A percentile compares a stretch with the other conserved stretches of the same genome.
These are phyloP conservation scores for Nemotelus nigrinus DNA, from an alignment of 2,888 invertebrate genomes.

Conservation along the genomic window DNA sequence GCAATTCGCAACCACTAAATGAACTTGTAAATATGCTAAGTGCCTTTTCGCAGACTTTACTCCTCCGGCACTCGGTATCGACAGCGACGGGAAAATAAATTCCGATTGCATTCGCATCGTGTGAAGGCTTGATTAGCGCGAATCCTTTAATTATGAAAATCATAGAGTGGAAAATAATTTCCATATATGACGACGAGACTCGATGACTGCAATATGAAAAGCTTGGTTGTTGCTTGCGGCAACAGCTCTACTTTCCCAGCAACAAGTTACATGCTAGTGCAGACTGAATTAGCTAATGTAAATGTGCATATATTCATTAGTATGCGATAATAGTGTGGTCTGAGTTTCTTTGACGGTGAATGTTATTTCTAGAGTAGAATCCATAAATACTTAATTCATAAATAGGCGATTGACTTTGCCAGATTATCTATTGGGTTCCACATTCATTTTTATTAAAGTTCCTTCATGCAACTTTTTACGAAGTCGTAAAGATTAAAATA, in stretches of 20 bases:
- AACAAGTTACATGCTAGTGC: not conserved
- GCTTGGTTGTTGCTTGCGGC: not conserved
- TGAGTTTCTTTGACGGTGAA: no score
- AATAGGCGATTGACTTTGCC: no score
- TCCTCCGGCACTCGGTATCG: not conserved
- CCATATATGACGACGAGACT: not conserved
- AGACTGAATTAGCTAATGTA: no score
- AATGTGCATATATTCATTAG: no score
- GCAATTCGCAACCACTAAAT: not conserved
- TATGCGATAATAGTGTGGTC: no score
- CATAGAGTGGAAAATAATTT: conserved; percentile 34
- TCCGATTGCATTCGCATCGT: not conserved
- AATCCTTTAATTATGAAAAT: conserved; percentile 39
- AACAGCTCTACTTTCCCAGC: not conserved
- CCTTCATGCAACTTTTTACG: no score
- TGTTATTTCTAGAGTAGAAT: no score
- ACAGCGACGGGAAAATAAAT: not conserved
- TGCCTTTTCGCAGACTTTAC: not conserved
- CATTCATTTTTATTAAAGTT: no score
- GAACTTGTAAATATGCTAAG: conserved; percentile 6
- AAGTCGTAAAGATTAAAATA: no score
- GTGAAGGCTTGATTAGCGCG: conserved; percentile 16
- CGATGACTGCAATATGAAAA: conserved; percentile 4
- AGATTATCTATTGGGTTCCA: no score
- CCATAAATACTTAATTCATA: no score